Base-by-base conservation (phyloP, 2,797 vertebrate genomes). In the Chrosomus eos region DNA sequence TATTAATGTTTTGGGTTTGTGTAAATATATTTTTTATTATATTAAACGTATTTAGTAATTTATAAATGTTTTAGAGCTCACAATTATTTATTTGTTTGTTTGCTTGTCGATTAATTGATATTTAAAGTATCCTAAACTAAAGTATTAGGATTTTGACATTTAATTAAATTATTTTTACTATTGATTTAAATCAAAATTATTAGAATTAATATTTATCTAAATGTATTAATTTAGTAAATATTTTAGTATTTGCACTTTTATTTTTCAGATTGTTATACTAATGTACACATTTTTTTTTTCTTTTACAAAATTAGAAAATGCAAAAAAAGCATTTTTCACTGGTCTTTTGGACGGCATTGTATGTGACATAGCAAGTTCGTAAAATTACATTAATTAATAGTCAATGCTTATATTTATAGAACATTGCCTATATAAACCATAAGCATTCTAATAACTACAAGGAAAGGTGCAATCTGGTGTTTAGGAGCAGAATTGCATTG, bases 401-500 rank as follows among this genome's bases (percentile, higher is more conserved):
- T 5, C 13, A 16, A 66, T 66, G 8, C 40, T 51, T 80, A 45
- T 36, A 45, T 66, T 80, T 48, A 45, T 21, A 51, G 11, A 48
- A 26, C 40, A 66, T 66, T 79, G 28, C 31, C 13, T 31, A 28
- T 16, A 28, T 18, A 82, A n/a, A 40, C 1, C 9, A 28, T 67
- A 26, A 28, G 5, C 33, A 43, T 72, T 55, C 21, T 13, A 36
- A 81, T 36, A 53, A 26, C 31, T 53, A 36, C 64, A 78, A 21
- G 43, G 51, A 40, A 31, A 82, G 48, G 9, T 55, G 16, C 9
- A 21, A 66, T 73, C 28, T 73, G 66, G 16, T 82, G 36, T 82
- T 79, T 73, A 18, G 60, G 26, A 70, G 68, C 45, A 64, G 75
- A 81, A 81, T 55, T 74, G 73, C 45, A 58, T 53, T 74, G 70